These are phyloP conservation scores for Atractosteus spatula DNA, from an alignment of 2,113 vertebrate genomes.

Conservation along the genomic window DNA sequence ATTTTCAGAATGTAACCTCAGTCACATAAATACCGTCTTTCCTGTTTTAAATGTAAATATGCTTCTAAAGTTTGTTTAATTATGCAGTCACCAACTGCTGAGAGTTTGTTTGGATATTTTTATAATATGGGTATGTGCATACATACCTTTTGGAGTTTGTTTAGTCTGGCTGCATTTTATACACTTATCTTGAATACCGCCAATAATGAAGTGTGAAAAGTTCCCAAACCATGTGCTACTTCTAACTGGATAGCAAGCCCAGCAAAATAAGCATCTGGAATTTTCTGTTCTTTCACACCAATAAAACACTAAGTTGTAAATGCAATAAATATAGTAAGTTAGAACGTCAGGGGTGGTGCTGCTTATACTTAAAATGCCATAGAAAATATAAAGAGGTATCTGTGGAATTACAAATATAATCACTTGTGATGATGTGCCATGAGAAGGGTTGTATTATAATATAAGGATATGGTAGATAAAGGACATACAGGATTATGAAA, in stretches of 20 bases:
- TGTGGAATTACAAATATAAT: too few species aligned
- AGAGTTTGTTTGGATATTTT: neutral
- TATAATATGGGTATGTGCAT: neutral
- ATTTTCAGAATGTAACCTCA: neutral
- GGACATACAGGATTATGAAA: too few species aligned
- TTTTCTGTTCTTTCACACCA: too few species aligned
- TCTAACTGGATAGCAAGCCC: neutral
- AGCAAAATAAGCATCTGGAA: neutral
- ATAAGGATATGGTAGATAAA: too few species aligned
- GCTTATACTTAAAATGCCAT: too few species aligned
- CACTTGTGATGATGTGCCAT: too few species aligned
- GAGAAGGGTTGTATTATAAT: too few species aligned
- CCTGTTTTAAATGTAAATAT: neutral
- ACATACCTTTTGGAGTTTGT: conserved; percentile 11
- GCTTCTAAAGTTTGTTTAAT: conserved; percentile 1
- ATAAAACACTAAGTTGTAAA: too few species aligned
- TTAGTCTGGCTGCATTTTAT: conserved; percentile 19
- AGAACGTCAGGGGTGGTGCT: too few species aligned
- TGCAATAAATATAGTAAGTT: too few species aligned
- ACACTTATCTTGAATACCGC: neutral
- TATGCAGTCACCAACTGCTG: conserved; percentile 4
- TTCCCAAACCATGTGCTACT: conserved; percentile 6
- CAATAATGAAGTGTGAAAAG: conserved; percentile 17
- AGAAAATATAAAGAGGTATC: too few species aligned
- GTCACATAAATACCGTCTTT: neutral